phyloP scores from a whole-genome alignment of 1,140 invertebrate species.

The Plutomurus gul region DNA sequence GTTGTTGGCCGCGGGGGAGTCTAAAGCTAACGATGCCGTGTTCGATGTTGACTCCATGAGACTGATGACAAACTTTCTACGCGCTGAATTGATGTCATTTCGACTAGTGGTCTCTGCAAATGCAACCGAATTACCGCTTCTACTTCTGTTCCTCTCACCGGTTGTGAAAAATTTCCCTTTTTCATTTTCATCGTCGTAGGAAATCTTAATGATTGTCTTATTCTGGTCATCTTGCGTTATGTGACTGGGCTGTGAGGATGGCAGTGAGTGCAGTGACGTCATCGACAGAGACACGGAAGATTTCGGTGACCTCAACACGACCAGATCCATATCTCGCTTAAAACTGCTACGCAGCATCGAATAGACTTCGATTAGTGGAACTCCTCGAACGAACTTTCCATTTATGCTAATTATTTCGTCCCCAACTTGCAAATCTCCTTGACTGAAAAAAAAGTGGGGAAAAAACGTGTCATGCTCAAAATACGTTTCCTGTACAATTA shows the following conservation, averaged over 20 bases:
- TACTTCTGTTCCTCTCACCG: neutral
- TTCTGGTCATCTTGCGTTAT: conserved; percentile 46
- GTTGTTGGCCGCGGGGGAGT: conserved; percentile 37
- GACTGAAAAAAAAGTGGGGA: conserved; percentile 58
- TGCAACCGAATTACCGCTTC: neutral
- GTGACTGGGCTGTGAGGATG: conserved; percentile 26
- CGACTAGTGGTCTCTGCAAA: conserved; percentile 38
- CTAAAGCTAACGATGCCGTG: conserved; percentile 44
- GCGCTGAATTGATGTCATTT: conserved; percentile 47
- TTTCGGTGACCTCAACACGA: conserved; percentile 58
- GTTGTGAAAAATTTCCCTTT: neutral
- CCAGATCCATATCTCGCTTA: conserved; percentile 62
- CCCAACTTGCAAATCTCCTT: conserved; percentile 64
- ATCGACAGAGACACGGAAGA: neutral
- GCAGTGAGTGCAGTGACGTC: neutral
- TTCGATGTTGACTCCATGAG: conserved; percentile 50
- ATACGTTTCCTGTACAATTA: too few species aligned
- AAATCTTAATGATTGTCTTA: conserved; percentile 53
- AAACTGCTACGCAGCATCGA: conserved; percentile 62
- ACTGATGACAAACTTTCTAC: conserved; percentile 51
- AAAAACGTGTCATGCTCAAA: too few species aligned
- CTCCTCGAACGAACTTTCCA: conserved; percentile 66
- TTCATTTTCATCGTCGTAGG: conserved; percentile 44
- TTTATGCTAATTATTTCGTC: conserved; percentile 73
- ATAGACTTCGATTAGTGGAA: conserved; percentile 66